Conservation (phyloP, 2,888 invertebrate genomes). For the Harpalus rubripes region DNA sequence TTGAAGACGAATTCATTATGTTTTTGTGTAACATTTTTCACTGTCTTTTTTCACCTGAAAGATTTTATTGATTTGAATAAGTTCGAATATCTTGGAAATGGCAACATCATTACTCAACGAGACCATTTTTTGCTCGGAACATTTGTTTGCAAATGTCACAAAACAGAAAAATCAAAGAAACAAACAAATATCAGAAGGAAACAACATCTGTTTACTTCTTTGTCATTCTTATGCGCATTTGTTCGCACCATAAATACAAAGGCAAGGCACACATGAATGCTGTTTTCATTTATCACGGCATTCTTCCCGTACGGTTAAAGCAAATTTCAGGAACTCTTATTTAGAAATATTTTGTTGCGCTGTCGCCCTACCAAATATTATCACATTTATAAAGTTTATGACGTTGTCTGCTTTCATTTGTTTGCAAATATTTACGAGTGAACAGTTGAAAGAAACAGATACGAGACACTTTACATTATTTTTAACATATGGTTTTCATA, state of each 20-base stretch:
- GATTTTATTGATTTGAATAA: background rate
- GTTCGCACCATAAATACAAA: constrained; percentile 32
- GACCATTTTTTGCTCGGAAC: constrained; percentile 20
- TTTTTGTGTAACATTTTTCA: no score
- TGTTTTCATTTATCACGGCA: constrained; percentile 31
- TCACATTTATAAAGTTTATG: background rate
- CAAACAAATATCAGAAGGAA: constrained; percentile 29
- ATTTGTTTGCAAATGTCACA: constrained; percentile 21
- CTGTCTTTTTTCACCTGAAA: no score
- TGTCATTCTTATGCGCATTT: constrained; percentile 40
- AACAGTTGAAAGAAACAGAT: background rate
- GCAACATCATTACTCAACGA: constrained; percentile 24
- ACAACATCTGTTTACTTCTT: constrained; percentile 13
- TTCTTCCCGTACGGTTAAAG: background rate
- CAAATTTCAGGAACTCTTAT: constrained; percentile 6
- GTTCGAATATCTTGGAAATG: background rate
- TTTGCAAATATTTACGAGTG: background rate
- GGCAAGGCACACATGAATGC: constrained; percentile 7
- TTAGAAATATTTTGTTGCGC: background rate
- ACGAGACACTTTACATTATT: background rate
- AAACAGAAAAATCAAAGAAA: constrained; percentile 43
- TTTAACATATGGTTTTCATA: no score
- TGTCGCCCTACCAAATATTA: background rate
- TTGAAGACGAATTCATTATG: no score
- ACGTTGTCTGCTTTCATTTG: constrained; percentile 5